Base-by-base conservation (phyloP, 2,113 vertebrate species). In the Aldabrachelys gigantea region DNA sequence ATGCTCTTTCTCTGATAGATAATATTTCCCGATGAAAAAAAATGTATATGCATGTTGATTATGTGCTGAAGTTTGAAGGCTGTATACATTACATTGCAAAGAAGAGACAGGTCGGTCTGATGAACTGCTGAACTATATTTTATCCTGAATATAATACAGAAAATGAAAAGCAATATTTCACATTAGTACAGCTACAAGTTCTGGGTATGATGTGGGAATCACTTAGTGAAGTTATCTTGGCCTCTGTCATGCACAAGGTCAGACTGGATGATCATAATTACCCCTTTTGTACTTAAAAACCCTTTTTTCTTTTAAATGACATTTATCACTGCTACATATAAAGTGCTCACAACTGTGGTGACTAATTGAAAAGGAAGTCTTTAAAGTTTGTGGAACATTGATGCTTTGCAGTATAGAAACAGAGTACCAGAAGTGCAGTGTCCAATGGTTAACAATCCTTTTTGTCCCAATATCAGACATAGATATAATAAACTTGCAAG, bases 231-330 rank as follows among this genome's bases (percentile, higher is more conserved):
- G 22, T 22, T 91, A 90, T 91, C 88, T 89, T 89, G 79, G 96
- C 14, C 92, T 56, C 35, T 90, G 62, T 89, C 84, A 95, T 85
- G 80, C 90, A 89, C 49, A 94, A 92, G 93, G 95, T 97, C 90
- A 92, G 88, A 95, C 49, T 89, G 90, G 93, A 96, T n/a, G 16
- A 94, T 91, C 90, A 87, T 82, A 97, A 95, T 95, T 87, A 88
- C 85, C 94, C 65, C 85, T 84, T 97, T 92, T 90, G 59, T 7
- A 90, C 94, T 96, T 95, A 95, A 35, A 57, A 72, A 88, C 94
- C 78, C 91, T 80, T 47, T 95, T 47, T 31, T 29, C 21, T 80
- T 17, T 52, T 10, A 52, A 87, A 94, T 91, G 69, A 25, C 52
- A 92, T 38, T 80, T 87, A 96, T 95, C 92, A 62, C 59, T 65